Conservation (phyloP, 1,140 invertebrate species). For the Bombus waltoni region DNA sequence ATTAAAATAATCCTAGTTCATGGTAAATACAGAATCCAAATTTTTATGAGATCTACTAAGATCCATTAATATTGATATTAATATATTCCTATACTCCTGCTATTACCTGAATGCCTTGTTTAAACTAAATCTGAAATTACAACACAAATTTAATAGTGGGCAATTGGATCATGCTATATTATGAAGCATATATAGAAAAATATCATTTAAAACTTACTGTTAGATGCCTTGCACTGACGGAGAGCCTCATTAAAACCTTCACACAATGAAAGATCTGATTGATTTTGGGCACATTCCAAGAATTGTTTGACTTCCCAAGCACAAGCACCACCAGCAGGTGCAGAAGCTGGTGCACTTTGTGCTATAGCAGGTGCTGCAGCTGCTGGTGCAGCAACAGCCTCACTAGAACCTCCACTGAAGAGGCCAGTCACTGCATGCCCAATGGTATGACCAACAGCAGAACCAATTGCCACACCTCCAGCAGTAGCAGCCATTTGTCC, state of each 20-base stretch:
- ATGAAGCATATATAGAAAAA: background rate
- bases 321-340: constrained; percentile 88
- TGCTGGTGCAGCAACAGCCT: constrained; percentile 78
- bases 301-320: constrained; percentile 96
- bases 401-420: constrained; percentile 88
- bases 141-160: background rate
- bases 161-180: background rate
- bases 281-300: constrained; percentile 92
- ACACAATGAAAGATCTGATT: constrained; percentile 92
- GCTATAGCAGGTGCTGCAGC: constrained; percentile 75
- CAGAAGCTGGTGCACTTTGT: constrained; percentile 68
- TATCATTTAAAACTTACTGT: constrained; percentile 75
- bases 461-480: constrained; percentile 94
- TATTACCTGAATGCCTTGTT: background rate
- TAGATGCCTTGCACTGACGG: constrained; percentile 91
- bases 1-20: background rate
- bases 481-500: constrained; percentile 96
- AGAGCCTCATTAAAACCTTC: constrained; percentile 97
- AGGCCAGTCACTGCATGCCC: constrained; percentile 93
- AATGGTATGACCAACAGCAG: constrained; percentile 93
- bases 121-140: constrained; percentile 58
- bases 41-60: background rate
- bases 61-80: background rate
- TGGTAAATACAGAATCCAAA: background rate
- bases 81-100: constrained; percentile 1